These are phyloP conservation scores for Siniperca chuatsi DNA, from an alignment of 2,113 vertebrate species.

Conservation along the genomic window DNA sequence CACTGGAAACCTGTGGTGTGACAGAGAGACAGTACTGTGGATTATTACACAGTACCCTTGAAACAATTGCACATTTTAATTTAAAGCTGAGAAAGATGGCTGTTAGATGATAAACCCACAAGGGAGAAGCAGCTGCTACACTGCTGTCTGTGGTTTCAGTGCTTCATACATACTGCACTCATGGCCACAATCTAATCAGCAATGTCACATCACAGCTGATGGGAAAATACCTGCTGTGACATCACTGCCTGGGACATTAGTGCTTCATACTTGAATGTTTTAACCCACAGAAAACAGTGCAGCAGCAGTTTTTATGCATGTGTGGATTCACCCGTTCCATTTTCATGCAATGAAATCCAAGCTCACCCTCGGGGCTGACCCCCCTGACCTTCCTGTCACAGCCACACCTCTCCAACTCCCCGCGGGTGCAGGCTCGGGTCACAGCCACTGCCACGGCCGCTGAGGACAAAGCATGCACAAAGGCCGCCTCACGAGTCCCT, in stretches of 20 bases:
- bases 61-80: not conserved
- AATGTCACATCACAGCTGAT: not conserved
- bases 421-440: conserved; percentile 82
- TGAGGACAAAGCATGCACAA: conserved; percentile 81
- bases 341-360: conserved; percentile 33
- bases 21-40: not conserved
- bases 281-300: not conserved
- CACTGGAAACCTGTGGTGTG: conserved; percentile 84
- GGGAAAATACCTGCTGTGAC: not conserved
- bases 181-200: not conserved
- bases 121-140: not conserved
- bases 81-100: not conserved
- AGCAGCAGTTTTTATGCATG: not conserved
- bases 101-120: not conserved
- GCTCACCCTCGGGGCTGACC: conserved; percentile 85
- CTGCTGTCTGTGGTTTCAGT: not conserved
- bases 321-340: conserved; percentile 13
- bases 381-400: conserved; percentile 84
- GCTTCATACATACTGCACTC: not conserved
- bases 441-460: conserved; percentile 83
- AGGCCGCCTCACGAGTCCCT: conserved; percentile 85
- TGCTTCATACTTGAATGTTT: not conserved
- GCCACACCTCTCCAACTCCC: conserved; percentile 87
- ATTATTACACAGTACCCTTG: not conserved
- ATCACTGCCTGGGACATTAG: not conserved